These are phyloP conservation scores for Oxyura jamaicensis DNA, from an alignment of 2,113 vertebrate species.

Conservation along the genomic window DNA sequence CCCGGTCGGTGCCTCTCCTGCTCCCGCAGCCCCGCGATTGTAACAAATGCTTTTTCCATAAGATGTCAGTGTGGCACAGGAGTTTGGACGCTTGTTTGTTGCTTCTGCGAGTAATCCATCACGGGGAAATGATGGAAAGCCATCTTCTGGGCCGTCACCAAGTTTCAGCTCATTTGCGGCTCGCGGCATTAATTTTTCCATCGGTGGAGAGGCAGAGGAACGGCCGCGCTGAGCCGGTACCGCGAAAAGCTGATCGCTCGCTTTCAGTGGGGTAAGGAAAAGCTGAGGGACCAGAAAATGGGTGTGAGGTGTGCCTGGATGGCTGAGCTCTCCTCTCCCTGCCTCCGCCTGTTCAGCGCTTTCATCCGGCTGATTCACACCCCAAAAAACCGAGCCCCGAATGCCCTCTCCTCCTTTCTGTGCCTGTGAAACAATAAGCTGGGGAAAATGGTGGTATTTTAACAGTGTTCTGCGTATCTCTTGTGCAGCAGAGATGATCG, in stretches of 20 bases:
- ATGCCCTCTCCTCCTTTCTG: fast-evolving
- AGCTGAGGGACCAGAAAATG: not conserved
- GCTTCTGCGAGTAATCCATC: not conserved
- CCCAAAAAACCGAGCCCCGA: fast-evolving
- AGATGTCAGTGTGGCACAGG: conserved; percentile 74
- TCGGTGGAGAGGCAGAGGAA: not conserved
- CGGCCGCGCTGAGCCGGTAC: not conserved
- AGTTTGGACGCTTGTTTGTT: conserved; percentile 14
- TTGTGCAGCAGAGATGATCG: not conserved
- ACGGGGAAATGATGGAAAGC: conserved; percentile 53
- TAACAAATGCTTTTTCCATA: conserved; percentile 14
- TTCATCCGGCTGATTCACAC: fast-evolving
- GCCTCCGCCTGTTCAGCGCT: fast-evolving
- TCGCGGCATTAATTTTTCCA: fast-evolving
- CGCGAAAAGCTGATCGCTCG: fast-evolving
- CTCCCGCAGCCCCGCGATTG: not conserved
- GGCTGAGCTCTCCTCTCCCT: not conserved
- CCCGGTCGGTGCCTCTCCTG: fast-evolving
- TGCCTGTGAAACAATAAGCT: fast-evolving
- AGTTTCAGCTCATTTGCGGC: conserved; percentile 63
- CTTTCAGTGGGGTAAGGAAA: not conserved
- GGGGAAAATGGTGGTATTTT: fast-evolving
- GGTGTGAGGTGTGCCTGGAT: fast-evolving
- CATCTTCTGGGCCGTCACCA: conserved; percentile 54
- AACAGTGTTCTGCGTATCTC: not conserved